Evolutionary conservation across 2,888 invertebrate genomes (phyloP).

Genomic region (Drosophila seclusa): DNA sequence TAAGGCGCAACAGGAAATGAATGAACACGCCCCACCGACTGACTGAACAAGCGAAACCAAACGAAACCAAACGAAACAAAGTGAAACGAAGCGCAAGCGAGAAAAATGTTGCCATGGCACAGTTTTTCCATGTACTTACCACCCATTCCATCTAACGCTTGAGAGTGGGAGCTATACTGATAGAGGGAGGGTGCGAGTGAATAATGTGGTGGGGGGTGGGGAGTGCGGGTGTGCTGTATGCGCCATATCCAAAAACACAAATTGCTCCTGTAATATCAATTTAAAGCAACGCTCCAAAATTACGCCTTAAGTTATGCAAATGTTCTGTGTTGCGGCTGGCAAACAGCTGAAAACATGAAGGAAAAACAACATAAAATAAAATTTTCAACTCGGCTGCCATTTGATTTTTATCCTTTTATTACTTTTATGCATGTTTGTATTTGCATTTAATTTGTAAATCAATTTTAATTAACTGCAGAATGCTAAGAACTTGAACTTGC

Average conservation of each 20-base stretch:
- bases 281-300: slow-evolving; percentile 71
- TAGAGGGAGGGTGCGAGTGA: not conserved
- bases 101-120: slow-evolving; percentile 67
- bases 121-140: slow-evolving; percentile 68
- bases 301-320: slow-evolving; percentile 77
- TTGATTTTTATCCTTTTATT: slow-evolving; percentile 39
- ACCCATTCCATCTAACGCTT: slow-evolving; percentile 23
- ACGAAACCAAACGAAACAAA: slow-evolving; percentile 36
- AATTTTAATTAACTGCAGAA: slow-evolving; percentile 44
- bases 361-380: slow-evolving; percentile 11
- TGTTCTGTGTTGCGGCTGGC: slow-evolving; percentile 44
- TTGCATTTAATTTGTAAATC: slow-evolving; percentile 19
- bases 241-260: slow-evolving; percentile 54
- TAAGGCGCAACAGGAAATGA: slow-evolving; percentile 72
- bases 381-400: slow-evolving; percentile 20
- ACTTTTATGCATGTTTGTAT: slow-evolving; percentile 7
- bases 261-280: slow-evolving; percentile 73
- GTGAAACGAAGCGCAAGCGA: slow-evolving; percentile 36
- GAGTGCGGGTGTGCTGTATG: not conserved
- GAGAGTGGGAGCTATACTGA: not conserved
- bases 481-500: slow-evolving; percentile 13
- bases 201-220: not conserved
- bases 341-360: slow-evolving; percentile 19
- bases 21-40: slow-evolving; percentile 63
- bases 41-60: slow-evolving; percentile 51